These are phyloP conservation scores for Venusia cambrica DNA, from an alignment of 2,888 invertebrate species.

Conservation along the genomic window DNA sequence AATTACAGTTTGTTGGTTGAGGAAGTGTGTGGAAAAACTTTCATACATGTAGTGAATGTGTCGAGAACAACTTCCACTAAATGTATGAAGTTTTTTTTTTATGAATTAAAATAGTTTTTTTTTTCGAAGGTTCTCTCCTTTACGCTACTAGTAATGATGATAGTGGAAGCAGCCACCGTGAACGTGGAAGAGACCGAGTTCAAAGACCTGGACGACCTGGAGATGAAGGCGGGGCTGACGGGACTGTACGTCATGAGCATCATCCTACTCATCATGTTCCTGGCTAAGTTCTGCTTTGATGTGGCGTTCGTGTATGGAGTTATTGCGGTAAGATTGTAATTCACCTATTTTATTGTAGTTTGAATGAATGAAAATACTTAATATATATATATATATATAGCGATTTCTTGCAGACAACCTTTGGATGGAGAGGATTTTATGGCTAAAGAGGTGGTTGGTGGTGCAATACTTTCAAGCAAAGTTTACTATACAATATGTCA, in stretches of 20 bases:
- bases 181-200: conserved; percentile 36
- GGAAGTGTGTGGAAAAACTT: too few relatives aligned
- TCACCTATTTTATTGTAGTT: not conserved
- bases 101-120: conserved; percentile 3
- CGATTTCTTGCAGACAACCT: too few relatives aligned
- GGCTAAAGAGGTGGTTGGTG: too few relatives aligned
- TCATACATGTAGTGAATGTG: too few relatives aligned
- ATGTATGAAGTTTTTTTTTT: too few relatives aligned
- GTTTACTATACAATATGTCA: too few relatives aligned
- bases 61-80: too few relatives aligned
- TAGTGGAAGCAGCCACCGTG: conserved; percentile 44
- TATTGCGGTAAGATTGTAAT: conserved; percentile 45
- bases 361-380: not conserved
- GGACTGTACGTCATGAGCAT: conserved; percentile 63
- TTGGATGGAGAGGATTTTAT: too few relatives aligned
- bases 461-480: too few relatives aligned
- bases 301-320: conserved; percentile 60
- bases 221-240: conserved; percentile 50
- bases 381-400: too few relatives aligned
- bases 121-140: conserved; percentile 18
- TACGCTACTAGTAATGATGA: conserved; percentile 35
- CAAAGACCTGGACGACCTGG: conserved; percentile 33
- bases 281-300: conserved; percentile 62
- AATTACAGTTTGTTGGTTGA: too few relatives aligned
- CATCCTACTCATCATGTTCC: conserved; percentile 61